A percentile compares a stretch with the other conserved stretches of the same genome.
These are phyloP conservation scores for Lycaena phlaeas DNA, from an alignment of 2,888 invertebrate species.

Conservation along the genomic window DNA sequence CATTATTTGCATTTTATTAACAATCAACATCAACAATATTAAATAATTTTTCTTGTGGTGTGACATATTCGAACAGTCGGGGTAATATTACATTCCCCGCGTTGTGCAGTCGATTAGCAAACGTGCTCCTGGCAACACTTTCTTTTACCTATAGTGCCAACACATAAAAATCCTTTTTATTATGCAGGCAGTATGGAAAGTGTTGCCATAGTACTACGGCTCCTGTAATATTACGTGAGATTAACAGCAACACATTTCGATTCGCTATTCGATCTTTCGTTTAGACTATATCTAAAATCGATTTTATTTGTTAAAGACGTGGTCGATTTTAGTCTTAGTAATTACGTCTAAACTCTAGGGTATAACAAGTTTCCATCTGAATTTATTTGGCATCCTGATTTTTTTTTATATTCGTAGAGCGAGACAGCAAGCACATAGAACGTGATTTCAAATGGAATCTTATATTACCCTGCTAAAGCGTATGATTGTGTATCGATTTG, in stretches of 20 bases:
- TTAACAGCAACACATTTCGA: constrained; percentile 24
- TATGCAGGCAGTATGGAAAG: constrained; percentile 17
- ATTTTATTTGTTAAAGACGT: constrained; percentile 8
- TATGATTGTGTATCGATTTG: constrained; percentile 22
- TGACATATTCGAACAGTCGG: constrained; percentile 63
- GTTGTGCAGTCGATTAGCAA: constrained; percentile 27
- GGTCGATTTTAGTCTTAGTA: constrained; percentile 19
- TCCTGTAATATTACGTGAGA: constrained; percentile 47
- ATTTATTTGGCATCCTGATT: constrained; percentile 8
- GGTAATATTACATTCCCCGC: constrained; percentile 47
- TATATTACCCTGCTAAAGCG: constrained; percentile 22
- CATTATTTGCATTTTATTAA: constrained; percentile 85
- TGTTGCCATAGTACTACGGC: constrained; percentile 30
- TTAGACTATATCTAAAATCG: constrained; percentile 20
- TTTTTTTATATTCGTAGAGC: constrained; percentile 11
- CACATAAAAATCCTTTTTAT: neutral
- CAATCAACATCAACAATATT: constrained; percentile 86
- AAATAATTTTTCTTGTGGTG: constrained; percentile 73
- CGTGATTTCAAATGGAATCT: constrained; percentile 18
- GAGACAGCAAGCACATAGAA: constrained; percentile 1
- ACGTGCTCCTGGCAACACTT: constrained; percentile 25
- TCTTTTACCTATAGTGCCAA: constrained; percentile 18
- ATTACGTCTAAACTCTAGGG: constrained; percentile 16
- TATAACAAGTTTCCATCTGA: constrained; percentile 17
- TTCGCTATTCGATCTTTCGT: constrained; percentile 20